Conservation (phyloP, 2,888 invertebrate genomes). For the Criorhina ranunculi region DNA sequence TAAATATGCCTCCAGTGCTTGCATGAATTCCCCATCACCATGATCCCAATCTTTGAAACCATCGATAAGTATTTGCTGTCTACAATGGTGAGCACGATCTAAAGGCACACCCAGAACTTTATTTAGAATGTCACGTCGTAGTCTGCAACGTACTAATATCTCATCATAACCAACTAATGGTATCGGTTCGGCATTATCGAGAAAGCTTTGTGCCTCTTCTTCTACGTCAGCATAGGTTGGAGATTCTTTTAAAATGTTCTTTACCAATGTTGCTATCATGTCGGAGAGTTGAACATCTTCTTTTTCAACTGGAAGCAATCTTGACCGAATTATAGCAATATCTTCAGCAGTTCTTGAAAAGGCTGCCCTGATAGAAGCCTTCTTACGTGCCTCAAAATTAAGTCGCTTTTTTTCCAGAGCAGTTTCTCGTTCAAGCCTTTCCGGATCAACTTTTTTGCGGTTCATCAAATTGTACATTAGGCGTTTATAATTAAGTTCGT, state of each 20-base stretch:
- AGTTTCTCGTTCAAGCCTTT: conserved; percentile 86
- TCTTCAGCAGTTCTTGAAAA: conserved; percentile 81
- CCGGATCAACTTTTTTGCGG: conserved; percentile 83
- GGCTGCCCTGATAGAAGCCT: conserved; percentile 79
- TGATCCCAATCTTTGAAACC: conserved; percentile 80
- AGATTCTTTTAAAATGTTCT: conserved; percentile 77
- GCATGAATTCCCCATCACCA: conserved; percentile 77
- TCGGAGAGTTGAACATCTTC: conserved; percentile 82
- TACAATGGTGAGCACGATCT: conserved; percentile 80
- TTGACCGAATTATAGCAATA: conserved; percentile 81
- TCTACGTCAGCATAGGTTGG: conserved; percentile 78
- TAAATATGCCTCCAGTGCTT: neutral
- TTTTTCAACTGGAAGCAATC: conserved; percentile 84
- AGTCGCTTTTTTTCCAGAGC: conserved; percentile 89
- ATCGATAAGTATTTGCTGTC: conserved; percentile 77
- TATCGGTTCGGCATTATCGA: conserved; percentile 78
- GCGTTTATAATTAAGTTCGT: conserved; percentile 87
- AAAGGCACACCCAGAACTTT: conserved; percentile 82
- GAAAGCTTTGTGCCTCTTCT: conserved; percentile 76
- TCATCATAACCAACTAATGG: conserved; percentile 80
- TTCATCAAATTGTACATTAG: conserved; percentile 85
- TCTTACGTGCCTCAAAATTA: conserved; percentile 84
- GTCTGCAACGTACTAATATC: conserved; percentile 81
- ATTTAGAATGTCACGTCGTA: conserved; percentile 81
- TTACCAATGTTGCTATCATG: conserved; percentile 80